These are phyloP conservation scores for Alloscopus bannaensis DNA, from an alignment of 2,888 invertebrate species.

Conservation along the genomic window DNA sequence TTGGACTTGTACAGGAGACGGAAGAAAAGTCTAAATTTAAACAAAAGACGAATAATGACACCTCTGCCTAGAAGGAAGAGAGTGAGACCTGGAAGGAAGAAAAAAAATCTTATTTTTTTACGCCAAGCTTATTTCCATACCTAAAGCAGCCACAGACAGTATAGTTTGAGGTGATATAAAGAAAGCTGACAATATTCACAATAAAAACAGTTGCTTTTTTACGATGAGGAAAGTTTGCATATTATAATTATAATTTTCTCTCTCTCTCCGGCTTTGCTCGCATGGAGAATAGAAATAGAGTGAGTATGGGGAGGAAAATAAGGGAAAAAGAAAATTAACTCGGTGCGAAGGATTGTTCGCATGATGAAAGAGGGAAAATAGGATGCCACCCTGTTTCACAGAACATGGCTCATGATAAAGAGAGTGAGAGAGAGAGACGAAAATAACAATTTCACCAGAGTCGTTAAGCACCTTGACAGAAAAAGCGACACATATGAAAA, in stretches of 20 bases:
- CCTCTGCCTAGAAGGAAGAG: background rate
- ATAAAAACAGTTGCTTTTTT: conserved; percentile 1
- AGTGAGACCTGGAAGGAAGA: background rate
- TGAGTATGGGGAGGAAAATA: background rate
- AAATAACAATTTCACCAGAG: conserved; percentile 10
- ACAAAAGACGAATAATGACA: conserved; percentile 8
- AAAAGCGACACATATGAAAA: conserved; percentile 21
- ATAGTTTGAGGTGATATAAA: no score
- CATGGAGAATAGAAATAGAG: background rate
- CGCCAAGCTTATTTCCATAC: no score
- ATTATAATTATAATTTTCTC: conserved; percentile 33
- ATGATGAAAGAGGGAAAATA: background rate
- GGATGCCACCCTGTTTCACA: background rate
- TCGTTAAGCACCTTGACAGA: conserved; percentile 28
- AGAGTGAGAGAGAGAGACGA: background rate
- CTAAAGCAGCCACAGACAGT: no score
- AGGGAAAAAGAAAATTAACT: conserved; percentile 24
- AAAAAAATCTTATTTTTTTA: conserved; percentile 11
- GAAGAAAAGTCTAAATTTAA: conserved; percentile 8
- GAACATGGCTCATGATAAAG: background rate
- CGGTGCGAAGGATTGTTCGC: background rate
- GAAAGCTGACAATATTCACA: background rate
- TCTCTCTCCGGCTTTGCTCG: background rate
- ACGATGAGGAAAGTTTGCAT: conserved; percentile 32
- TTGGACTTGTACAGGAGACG: no score